Evolutionary conservation across 2,888 invertebrate species (phyloP).

Genomic region (Drosophila phalerata): DNA sequence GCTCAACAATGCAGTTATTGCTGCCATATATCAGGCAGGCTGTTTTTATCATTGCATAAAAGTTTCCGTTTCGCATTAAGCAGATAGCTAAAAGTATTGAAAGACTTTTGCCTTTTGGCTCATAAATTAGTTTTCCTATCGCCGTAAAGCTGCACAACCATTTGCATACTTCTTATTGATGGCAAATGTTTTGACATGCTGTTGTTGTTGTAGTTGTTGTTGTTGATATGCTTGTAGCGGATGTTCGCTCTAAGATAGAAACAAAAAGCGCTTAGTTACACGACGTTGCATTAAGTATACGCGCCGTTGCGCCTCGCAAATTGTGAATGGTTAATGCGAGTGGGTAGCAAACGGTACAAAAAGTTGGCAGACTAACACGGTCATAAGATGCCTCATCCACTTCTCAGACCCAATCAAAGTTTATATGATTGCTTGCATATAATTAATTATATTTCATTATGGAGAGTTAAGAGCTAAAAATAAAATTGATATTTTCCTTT

Average conservation of each 20-base stretch:
- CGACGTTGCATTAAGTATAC: constrained; percentile 63
- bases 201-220: constrained; percentile 28
- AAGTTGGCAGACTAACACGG: constrained; percentile 19
- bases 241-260: constrained; percentile 41
- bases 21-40: constrained; percentile 39
- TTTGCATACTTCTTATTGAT: constrained; percentile 73
- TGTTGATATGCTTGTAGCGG: constrained; percentile 36
- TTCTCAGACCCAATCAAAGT: constrained; percentile 14
- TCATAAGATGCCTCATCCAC: constrained; percentile 28
- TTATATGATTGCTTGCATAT: constrained; percentile 34
- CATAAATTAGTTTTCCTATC: constrained; percentile 59
- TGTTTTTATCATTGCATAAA: constrained; percentile 64
- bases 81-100: constrained; percentile 44
- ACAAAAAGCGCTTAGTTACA: constrained; percentile 39
- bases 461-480: constrained; percentile 12
- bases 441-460: constrained; percentile 48
- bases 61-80: constrained; percentile 70
- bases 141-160: constrained; percentile 52
- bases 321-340: constrained; percentile 37
- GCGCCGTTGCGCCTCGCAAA: constrained; percentile 40
- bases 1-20: constrained; percentile 49
- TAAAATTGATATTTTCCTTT: constrained; percentile 30
- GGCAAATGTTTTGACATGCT: constrained; percentile 70
- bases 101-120: constrained; percentile 45
- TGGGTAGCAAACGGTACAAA: constrained; percentile 16